Evolutionary conservation across 2,113 vertebrate species (phyloP).

Genomic region (Pontoporia blainvillei): DNA sequence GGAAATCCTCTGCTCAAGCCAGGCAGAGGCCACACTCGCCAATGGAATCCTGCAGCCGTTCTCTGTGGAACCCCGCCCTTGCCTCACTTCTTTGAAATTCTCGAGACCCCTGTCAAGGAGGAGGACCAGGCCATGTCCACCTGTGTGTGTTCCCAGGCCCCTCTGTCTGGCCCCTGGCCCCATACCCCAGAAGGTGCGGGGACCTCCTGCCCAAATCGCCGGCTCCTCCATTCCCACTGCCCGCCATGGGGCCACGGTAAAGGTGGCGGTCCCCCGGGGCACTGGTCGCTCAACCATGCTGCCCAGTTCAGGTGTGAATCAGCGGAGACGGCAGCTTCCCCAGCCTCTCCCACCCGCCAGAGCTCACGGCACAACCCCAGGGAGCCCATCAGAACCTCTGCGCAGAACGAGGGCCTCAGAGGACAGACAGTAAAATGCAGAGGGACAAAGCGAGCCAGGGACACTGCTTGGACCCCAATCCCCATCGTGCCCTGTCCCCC

Average conservation of each 20-base stretch:
- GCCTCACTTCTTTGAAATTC: not conserved
- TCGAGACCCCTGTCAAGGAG: not conserved
- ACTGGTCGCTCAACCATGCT: rapidly evolving
- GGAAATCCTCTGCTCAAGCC: not conserved
- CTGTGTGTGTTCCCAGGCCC: not conserved
- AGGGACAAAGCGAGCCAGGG: not conserved
- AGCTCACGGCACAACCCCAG: not conserved
- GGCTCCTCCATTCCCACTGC: too few species aligned
- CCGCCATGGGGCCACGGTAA: rapidly evolving
- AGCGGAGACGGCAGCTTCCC: too few species aligned
- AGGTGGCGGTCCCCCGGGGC: rapidly evolving
- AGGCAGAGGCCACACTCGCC: not conserved
- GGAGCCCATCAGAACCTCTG: not conserved
- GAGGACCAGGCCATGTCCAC: not conserved
- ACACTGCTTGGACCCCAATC: not conserved
- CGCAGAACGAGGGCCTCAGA: not conserved
- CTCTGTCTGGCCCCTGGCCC: not conserved
- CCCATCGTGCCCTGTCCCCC: too few species aligned
- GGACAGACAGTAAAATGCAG: not conserved
- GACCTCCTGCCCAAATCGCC: not conserved
- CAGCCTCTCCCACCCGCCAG: not conserved
- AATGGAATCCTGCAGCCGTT: not conserved
- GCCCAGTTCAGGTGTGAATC: not conserved
- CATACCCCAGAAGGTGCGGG: too few species aligned
- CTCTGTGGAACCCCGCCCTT: too few species aligned